Evolutionary conservation across 2,888 invertebrate genomes (phyloP).

Genomic region (Nycteola revayana): DNA sequence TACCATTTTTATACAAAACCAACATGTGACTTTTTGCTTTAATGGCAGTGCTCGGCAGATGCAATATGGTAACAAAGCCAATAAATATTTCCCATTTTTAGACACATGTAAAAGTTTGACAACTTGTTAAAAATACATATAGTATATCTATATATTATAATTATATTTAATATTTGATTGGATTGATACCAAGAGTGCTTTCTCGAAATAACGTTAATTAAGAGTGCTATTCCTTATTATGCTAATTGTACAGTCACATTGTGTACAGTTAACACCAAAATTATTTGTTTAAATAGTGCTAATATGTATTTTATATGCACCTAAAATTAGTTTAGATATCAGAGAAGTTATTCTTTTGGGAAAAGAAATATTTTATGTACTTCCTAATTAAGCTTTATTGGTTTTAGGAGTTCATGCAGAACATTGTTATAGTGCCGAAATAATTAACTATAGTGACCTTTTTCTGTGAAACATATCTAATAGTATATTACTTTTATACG

Average conservation of each 20-base stretch:
- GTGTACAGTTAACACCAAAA: conserved; percentile 54
- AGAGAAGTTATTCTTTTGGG: conserved; percentile 76
- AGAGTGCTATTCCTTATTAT: conserved; percentile 49
- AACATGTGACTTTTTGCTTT: conserved; percentile 29
- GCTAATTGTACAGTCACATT: conserved; percentile 37
- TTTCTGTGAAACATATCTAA: conserved; percentile 31
- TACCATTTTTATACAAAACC: conserved; percentile 11
- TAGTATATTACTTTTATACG: conserved; percentile 30
- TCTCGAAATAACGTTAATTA: conserved; percentile 59
- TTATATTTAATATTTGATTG: conserved; percentile 28
- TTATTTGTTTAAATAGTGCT: conserved; percentile 51
- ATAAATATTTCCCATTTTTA: conserved; percentile 22
- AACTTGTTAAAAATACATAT: conserved; percentile 37
- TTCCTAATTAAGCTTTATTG: conserved; percentile 60
- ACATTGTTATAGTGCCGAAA: conserved; percentile 27
- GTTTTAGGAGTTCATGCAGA: conserved; percentile 35
- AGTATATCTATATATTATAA: conserved; percentile 22
- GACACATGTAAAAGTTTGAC: conserved; percentile 34
- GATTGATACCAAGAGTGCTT: conserved; percentile 68
- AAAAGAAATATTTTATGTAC: conserved; percentile 73
- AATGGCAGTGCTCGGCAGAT: conserved; percentile 16
- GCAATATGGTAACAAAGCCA: conserved; percentile 12
- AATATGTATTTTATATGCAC: conserved; percentile 51
- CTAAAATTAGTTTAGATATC: conserved; percentile 45
- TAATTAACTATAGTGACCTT: conserved; percentile 18